Conservation (phyloP, 2,113 vertebrate species). For the Ceyx margarethae region DNA sequence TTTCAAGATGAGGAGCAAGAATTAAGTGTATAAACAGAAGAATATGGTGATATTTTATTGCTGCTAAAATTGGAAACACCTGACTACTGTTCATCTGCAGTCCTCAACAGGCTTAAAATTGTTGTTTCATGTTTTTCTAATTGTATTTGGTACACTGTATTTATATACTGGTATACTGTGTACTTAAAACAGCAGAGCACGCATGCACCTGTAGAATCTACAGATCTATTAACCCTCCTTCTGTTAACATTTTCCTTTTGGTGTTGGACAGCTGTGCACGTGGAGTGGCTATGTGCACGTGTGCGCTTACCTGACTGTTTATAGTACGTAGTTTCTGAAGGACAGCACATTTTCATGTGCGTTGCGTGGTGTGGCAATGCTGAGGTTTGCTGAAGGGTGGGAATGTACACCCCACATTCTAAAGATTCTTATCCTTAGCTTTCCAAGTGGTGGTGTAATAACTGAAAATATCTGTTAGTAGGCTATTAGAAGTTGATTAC, state of each 20-base stretch:
- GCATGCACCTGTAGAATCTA: not conserved
- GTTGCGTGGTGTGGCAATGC: not conserved
- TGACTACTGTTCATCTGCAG: not conserved
- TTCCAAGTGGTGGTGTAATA: not conserved
- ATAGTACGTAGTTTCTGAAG: not conserved
- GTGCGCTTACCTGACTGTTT: not conserved
- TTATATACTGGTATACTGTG: not conserved
- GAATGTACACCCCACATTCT: not conserved
- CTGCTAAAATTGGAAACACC: not conserved
- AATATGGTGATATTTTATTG: not conserved
- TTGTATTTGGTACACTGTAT: not conserved
- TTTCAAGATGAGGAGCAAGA: not conserved
- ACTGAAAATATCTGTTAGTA: not conserved
- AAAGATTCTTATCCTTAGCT: not conserved
- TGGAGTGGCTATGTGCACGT: not conserved
- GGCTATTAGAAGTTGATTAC: not conserved
- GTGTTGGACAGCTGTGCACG: not conserved
- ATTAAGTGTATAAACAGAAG: not conserved
- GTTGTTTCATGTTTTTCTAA: not conserved
- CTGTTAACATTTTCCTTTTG: not conserved
- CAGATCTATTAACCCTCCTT: not conserved
- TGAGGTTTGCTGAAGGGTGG: not conserved
- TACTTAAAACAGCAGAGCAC: not conserved
- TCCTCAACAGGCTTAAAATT: not conserved
- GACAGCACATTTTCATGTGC: not conserved